These are phyloP conservation scores for Lathamus discolor DNA, from an alignment of 2,113 vertebrate genomes.

Conservation along the genomic window DNA sequence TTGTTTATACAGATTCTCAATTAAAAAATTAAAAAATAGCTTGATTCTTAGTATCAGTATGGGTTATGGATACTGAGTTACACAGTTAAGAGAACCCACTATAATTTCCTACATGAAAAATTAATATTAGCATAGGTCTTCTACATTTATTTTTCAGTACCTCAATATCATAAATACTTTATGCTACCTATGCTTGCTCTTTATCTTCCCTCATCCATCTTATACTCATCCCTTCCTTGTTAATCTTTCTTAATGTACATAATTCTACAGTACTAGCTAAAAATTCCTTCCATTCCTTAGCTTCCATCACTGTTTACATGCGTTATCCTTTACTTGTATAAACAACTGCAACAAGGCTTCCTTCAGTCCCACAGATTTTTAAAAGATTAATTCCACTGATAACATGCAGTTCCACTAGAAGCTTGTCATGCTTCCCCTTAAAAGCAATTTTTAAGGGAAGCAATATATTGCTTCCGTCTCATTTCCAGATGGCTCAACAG, in stretches of 20 bases:
- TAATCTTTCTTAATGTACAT: neutral
- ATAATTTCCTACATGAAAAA: neutral
- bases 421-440: neutral
- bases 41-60: neutral
- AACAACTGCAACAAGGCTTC: neutral
- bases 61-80: neutral
- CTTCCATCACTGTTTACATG: neutral
- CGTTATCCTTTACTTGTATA: neutral
- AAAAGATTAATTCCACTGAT: neutral
- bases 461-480: neutral
- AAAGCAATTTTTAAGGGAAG: neutral
- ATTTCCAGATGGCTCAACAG: neutral
- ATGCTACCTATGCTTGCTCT: neutral
- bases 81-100: neutral
- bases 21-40: neutral
- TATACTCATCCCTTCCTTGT: neutral
- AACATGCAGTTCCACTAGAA: neutral
- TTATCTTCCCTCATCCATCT: neutral
- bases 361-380: neutral
- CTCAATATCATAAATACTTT: neutral
- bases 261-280: neutral
- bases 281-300: neutral
- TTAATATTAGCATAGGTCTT: neutral
- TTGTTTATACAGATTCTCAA: neutral
- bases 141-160: neutral